These are phyloP conservation scores for Podilymbus podiceps DNA, from an alignment of 2,113 vertebrate species.

Conservation along the genomic window DNA sequence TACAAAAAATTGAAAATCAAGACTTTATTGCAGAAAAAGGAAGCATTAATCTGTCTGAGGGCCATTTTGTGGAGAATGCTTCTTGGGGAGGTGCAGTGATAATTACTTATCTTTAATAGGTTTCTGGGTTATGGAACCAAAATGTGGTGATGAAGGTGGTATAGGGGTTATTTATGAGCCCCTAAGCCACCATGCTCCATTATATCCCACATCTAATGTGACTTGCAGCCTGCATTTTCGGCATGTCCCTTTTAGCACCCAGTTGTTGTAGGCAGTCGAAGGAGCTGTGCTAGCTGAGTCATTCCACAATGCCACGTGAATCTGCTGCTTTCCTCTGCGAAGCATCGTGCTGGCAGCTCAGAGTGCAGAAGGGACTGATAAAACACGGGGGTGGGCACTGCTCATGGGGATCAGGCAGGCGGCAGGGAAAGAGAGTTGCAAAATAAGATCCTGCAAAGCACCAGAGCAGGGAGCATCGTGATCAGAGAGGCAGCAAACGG, in stretches of 20 bases:
- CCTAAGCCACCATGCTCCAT: background rate
- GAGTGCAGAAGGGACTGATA: background rate
- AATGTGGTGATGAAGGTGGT: background rate
- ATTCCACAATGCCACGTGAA: background rate
- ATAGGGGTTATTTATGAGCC: slow-evolving; percentile 1
- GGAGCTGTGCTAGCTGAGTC: background rate
- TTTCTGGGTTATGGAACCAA: slow-evolving; percentile 10
- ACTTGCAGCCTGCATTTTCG: slow-evolving; percentile 5
- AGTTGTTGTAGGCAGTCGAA: background rate
- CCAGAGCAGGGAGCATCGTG: rapidly evolving
- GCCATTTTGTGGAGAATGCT: slow-evolving; percentile 52
- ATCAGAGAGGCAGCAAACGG: background rate
- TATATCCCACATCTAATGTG: background rate
- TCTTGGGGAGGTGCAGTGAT: slow-evolving; percentile 16
- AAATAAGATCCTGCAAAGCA: background rate
- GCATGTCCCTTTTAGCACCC: background rate
- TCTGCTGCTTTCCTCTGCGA: background rate
- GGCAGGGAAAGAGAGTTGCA: background rate
- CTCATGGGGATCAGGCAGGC: background rate
- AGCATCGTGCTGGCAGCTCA: background rate
- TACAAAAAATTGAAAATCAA: slow-evolving; percentile 66
- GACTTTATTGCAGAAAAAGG: slow-evolving; percentile 64
- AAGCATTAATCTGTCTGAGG: slow-evolving; percentile 58
- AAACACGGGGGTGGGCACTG: background rate
- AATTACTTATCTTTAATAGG: slow-evolving; percentile 49